A percentile compares a stretch with the other conserved stretches of the same genome.
Conservation (phyloP, 2,113 vertebrate species). For the Petrocephalus zakoni region DNA sequence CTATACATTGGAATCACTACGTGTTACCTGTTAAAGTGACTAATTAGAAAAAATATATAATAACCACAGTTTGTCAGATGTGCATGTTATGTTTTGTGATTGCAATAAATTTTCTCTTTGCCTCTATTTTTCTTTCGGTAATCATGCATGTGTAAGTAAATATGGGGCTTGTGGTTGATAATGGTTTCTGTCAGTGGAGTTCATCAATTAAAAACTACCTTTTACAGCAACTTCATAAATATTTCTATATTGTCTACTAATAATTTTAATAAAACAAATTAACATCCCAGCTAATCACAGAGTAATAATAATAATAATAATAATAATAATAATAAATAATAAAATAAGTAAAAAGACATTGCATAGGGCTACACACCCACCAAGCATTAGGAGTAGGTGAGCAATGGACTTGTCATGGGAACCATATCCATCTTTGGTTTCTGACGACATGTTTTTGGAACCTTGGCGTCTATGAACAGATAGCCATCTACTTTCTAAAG, state of each 20-base stretch:
- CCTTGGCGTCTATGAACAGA: constrained; percentile 12
- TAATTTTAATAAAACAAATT: neutral
- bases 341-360: neutral
- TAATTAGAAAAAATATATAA: neutral
- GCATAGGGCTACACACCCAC: neutral
- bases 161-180: neutral
- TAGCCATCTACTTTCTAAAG: neutral
- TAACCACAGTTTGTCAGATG: neutral
- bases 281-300: neutral
- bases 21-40: neutral
- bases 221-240: neutral
- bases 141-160: neutral
- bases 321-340: neutral
- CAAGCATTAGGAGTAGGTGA: no score
- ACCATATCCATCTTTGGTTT: neutral
- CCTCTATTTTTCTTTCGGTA: no score
- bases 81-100: neutral
- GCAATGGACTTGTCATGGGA: neutral
- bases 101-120: neutral
- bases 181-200: neutral
- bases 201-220: neutral
- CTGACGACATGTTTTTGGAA: neutral
- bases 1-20: neutral
- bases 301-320: neutral
- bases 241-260: neutral